Percentiles rank a stretch among this genome's conserved stretches.
Conservation (phyloP, 2,888 invertebrate genomes). For the Drosophila lutescens region DNA sequence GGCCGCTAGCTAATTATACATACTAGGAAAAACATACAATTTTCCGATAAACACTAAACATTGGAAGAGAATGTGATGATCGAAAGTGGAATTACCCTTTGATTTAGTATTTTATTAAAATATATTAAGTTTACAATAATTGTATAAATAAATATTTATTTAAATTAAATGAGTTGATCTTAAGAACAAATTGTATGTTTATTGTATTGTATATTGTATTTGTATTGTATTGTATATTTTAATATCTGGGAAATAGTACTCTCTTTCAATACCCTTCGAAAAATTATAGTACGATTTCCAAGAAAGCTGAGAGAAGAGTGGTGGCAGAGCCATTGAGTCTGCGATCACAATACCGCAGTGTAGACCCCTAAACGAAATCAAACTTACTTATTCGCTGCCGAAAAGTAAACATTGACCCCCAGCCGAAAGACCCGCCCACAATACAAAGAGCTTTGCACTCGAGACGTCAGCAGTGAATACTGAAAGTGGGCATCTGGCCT, state of each 20-base stretch:
- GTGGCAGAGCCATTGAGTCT: constrained; percentile 1
- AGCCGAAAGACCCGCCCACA: background rate
- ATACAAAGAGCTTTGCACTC: constrained; percentile 8
- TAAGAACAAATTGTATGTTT: no score
- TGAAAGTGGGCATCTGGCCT: constrained; percentile 19
- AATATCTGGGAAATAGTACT: background rate
- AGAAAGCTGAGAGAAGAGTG: background rate
- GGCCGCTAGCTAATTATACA: constrained; percentile 66
- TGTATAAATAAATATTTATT: background rate
- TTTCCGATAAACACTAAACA: constrained; percentile 30
- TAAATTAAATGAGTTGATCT: background rate
- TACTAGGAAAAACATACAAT: constrained; percentile 59
- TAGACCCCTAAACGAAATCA: constrained; percentile 1
- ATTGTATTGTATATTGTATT: no score
- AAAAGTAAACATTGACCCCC: constrained; percentile 29
- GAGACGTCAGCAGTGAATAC: background rate
- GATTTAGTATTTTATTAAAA: no score
- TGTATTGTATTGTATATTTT: no score
- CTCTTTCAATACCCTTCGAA: background rate
- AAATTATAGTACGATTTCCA: background rate
- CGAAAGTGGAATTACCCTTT: constrained; percentile 7
- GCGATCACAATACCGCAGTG: background rate
- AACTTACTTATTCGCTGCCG: background rate
- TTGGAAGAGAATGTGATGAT: background rate
- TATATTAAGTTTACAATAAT: no score